Conservation (phyloP, 2,888 invertebrate species). For the Aspidapion aeneum region DNA sequence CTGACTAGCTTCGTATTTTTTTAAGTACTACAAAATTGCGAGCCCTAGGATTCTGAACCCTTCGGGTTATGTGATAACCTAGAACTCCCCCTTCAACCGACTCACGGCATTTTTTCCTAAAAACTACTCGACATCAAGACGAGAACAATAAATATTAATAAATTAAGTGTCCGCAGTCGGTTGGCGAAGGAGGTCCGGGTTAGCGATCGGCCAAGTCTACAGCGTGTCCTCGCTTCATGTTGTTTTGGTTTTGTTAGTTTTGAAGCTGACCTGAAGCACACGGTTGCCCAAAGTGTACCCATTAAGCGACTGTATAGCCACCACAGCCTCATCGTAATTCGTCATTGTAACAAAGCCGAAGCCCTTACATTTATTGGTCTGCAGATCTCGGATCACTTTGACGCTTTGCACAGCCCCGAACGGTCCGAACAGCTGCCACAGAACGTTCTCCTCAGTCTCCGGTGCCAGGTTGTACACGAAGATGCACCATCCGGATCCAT, state of each 20-base stretch:
- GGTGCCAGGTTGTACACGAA: conserved; percentile 91
- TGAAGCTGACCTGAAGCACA: conserved; percentile 96
- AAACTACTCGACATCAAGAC: conserved; percentile 12
- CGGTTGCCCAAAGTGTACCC: conserved; percentile 94
- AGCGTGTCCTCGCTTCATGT: conserved; percentile 50
- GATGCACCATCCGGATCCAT: conserved; percentile 88
- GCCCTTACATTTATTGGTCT: conserved; percentile 95
- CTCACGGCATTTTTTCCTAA: too few species aligned
- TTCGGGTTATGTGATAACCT: too few species aligned
- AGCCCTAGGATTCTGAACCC: too few species aligned
- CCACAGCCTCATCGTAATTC: conserved; percentile 95
- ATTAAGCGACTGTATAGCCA: conserved; percentile 94
- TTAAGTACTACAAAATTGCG: conserved; percentile 44
- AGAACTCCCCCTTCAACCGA: too few species aligned
- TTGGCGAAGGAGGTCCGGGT: conserved; percentile 26
- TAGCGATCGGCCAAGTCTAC: conserved; percentile 33
- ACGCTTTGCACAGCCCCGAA: conserved; percentile 97
- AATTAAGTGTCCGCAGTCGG: conserved; percentile 22
- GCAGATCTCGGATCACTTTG: conserved; percentile 61
- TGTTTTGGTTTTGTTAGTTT: conserved; percentile 83
- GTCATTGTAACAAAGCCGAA: conserved; percentile 99
- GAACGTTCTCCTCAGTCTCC: conserved; percentile 86
- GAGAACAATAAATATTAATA: conserved; percentile 30
- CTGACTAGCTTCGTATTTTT: conserved; percentile 50
- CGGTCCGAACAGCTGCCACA: conserved; percentile 95